phyloP scores from a whole-genome alignment of 2,888 invertebrate species.

The Gonocerus acuteangulatus region DNA sequence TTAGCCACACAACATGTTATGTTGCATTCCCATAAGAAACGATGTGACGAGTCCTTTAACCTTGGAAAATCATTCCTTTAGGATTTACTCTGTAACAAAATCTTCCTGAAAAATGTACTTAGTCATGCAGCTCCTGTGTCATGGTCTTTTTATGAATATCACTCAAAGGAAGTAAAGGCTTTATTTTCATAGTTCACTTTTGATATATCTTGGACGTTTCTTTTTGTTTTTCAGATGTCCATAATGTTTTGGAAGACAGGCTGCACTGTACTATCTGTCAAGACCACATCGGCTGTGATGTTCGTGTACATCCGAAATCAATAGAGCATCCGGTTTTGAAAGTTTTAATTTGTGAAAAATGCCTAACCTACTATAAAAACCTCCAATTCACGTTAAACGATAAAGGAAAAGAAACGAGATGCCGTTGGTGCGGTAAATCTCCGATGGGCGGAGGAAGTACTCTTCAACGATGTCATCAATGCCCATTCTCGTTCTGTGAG shows the following conservation, averaged over 20 bases:
- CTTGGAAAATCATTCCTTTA: too few species aligned
- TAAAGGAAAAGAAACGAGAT: slow-evolving; percentile 27
- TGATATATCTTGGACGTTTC: background rate
- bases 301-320: background rate
- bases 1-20: too few species aligned
- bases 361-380: slow-evolving; percentile 24
- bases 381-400: slow-evolving; percentile 20
- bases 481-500: slow-evolving; percentile 34
- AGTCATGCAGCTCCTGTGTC: too few species aligned
- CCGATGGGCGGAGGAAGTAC: background rate
- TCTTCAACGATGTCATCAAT: slow-evolving; percentile 27
- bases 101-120: too few species aligned
- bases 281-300: slow-evolving; percentile 29
- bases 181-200: too few species aligned
- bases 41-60: too few species aligned
- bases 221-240: slow-evolving; percentile 23
- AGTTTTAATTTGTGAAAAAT: slow-evolving; percentile 30
- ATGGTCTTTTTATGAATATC: too few species aligned
- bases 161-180: too few species aligned
- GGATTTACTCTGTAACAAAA: too few species aligned
- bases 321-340: slow-evolving; percentile 32
- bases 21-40: too few species aligned
- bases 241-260: slow-evolving; percentile 23
- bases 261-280: slow-evolving; percentile 33
- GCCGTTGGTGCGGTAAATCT: slow-evolving; percentile 31